phyloP scores from a whole-genome alignment of 1,140 invertebrate species.

The Drosophila suzukii region DNA sequence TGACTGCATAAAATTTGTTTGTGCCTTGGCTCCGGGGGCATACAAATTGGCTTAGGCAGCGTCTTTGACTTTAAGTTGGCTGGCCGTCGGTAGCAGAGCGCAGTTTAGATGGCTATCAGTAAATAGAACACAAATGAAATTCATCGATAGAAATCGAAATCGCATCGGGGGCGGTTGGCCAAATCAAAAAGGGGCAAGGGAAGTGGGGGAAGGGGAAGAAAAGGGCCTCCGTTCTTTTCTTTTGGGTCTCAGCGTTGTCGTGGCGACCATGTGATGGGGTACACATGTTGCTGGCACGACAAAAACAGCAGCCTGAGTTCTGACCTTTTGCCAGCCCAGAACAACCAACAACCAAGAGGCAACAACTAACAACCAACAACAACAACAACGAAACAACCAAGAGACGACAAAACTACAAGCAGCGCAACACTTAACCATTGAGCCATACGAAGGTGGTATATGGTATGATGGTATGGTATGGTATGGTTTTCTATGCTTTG shows the following conservation, averaged over 20 bases:
- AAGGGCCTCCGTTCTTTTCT: constrained; percentile 3
- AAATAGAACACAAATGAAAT: constrained; percentile 84
- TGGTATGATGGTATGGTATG: neutral
- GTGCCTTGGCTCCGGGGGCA: constrained; percentile 41
- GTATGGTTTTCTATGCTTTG: neutral
- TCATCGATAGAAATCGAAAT: constrained; percentile 83
- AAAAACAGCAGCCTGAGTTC: constrained; percentile 37
- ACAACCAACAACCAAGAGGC: constrained; percentile 13
- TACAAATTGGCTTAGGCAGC: constrained; percentile 71
- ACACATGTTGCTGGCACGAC: constrained; percentile 77
- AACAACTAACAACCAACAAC: neutral
- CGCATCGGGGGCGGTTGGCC: constrained; percentile 67
- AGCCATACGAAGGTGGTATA: neutral
- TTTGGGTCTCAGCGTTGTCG: constrained; percentile 40
- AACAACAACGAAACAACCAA: neutral
- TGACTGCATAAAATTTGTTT: constrained; percentile 78
- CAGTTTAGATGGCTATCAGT: constrained; percentile 84
- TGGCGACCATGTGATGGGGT: constrained; percentile 79
- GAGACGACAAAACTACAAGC: constrained; percentile 38
- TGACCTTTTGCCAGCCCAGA: constrained; percentile 66
- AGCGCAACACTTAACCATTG: constrained; percentile 30
- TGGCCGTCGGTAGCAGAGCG: constrained; percentile 59
- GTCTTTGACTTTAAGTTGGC: constrained; percentile 20
- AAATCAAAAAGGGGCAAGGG: constrained; percentile 54
- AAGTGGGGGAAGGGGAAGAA: neutral